These are phyloP conservation scores for Eleutherodactylus coqui DNA, from an alignment of 2,797 vertebrate species.

Conservation along the genomic window DNA sequence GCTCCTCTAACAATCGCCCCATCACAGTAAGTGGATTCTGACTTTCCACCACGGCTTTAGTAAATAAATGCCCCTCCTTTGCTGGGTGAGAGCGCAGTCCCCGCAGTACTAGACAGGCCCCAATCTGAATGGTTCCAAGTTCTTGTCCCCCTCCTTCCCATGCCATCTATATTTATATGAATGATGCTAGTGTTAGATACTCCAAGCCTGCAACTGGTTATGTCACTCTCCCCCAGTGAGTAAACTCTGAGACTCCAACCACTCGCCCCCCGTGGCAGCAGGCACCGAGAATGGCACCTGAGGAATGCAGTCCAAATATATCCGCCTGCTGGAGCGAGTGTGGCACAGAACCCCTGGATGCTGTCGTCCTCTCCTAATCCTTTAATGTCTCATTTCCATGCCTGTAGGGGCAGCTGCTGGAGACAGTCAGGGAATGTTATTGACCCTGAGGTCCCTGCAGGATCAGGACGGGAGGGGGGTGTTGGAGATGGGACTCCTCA, in stretches of 20 bases:
- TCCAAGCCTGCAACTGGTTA: constrained; percentile 68
- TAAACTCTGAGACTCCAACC: constrained; percentile 57
- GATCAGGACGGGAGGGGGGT: constrained; percentile 12
- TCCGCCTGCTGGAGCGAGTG: not conserved
- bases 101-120: not conserved
- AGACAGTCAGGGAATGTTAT: constrained; percentile 34
- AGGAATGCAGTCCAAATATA: constrained; percentile 68
- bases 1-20: too few species aligned
- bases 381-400: constrained; percentile 65
- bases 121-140: not conserved
- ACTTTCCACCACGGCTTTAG: not conserved
- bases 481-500: not conserved
- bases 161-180: constrained; percentile 63
- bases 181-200: constrained; percentile 61
- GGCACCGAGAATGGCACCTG: constrained; percentile 33
- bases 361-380: constrained; percentile 47
- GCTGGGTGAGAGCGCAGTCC: not conserved
- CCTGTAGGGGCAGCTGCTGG: constrained; percentile 66
- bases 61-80: not conserved
- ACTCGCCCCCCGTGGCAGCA: not conserved
- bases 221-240: constrained; percentile 67
- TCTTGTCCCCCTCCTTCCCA: not conserved
- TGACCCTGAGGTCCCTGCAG: constrained; percentile 46
- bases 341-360: constrained; percentile 59
- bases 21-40: too few species aligned